Conservation (phyloP, 2,888 invertebrate species). For the Sacculina carcini region DNA sequence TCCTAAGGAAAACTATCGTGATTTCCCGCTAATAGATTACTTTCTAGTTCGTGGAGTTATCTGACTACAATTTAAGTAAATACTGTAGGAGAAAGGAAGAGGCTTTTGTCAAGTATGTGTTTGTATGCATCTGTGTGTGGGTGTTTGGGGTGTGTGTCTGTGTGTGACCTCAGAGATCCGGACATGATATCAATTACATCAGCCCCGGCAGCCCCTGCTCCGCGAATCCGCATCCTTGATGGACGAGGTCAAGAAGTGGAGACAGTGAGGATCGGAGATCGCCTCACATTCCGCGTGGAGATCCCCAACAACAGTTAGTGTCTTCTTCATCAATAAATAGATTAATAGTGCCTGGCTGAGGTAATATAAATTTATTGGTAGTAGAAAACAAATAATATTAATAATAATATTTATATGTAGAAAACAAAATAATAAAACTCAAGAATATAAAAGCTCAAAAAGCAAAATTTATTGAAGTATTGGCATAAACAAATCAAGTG, state of each 20-base stretch:
- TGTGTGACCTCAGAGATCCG: constrained; percentile 63
- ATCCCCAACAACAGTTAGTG: constrained; percentile 81
- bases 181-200: constrained; percentile 90
- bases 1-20: too few relatives aligned
- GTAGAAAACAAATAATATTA: not conserved
- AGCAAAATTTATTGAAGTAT: too few relatives aligned
- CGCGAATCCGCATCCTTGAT: constrained; percentile 72
- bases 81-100: too few relatives aligned
- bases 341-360: not conserved
- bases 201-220: constrained; percentile 78
- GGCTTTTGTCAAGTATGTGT: too few relatives aligned
- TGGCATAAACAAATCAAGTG: too few relatives aligned
- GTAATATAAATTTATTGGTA: constrained; percentile 3
- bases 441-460: too few relatives aligned
- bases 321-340: not conserved
- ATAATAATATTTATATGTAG: not conserved
- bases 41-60: too few relatives aligned
- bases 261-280: constrained; percentile 78
- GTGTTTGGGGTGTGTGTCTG: too few relatives aligned
- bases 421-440: too few relatives aligned
- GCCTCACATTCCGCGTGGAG: constrained; percentile 79
- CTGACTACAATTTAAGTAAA: too few relatives aligned
- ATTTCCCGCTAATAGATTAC: too few relatives aligned
- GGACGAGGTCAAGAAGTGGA: constrained; percentile 63
- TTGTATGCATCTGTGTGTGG: too few relatives aligned